Evolutionary conservation across 2,797 vertebrate species (phyloP), one percentile per base, ranked within the genome.

Genomic region (Choloepus didactylus): DNA sequence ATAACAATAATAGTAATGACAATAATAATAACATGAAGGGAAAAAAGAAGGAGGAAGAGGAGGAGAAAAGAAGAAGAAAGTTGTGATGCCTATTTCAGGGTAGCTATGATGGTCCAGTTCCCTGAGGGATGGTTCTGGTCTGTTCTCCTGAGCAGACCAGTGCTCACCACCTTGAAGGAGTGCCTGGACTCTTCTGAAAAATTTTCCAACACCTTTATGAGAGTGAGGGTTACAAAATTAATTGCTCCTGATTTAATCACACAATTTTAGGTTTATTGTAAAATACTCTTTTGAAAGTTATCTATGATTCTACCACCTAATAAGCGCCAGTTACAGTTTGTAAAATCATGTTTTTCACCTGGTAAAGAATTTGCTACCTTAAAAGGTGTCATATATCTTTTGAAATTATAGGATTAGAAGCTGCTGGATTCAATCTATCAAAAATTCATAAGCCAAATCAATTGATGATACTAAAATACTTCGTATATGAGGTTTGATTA

Each of bases 361-460:
- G 56, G 23, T 96, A 95, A 95, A 91, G 60, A 92, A 92, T 92
- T 90, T 87, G 11, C 91, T 95, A 89, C 85, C 11, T 80, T 73
- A 95, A 95, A 84, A 81, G 38, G 80, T 51, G 66, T 77, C 79
- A 80, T 88, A 80, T 59, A 75, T 93, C 35, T 96, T 95, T 96
- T 88, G n/a, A 91, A 96, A 93, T 96, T 59, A 77, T 73, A 94
- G 66, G 66, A 49, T 72, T 76, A 93, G 66, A 96, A 77, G 62
- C 75, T 87, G 46, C 49, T 91, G 46, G 70, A 80, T 66, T 94
- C 51, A 91, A 75, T 73, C 59, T 93, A 94, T 82, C 88, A 82
- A 94, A 93, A 67, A 95, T 97, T 96, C 90, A 95, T 87, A 95
- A 95, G 85, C 77, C 51, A 41, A 93, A 87, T 95, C 76, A 89